Conservation (phyloP, 1,140 invertebrate genomes). For the Drosophila tristis region DNA sequence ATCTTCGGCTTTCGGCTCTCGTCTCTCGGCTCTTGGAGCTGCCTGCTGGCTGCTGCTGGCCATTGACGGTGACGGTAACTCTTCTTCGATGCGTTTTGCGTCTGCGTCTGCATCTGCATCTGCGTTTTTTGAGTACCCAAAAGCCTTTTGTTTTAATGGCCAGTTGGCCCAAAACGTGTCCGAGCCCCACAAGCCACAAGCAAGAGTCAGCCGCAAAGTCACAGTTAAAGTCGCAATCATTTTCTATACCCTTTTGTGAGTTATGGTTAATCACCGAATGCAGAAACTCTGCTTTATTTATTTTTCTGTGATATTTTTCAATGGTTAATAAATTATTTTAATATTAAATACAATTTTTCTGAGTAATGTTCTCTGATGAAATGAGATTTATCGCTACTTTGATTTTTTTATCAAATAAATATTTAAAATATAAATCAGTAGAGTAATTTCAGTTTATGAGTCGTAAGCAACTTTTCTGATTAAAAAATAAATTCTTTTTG, state of each 20-base stretch:
- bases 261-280: neutral
- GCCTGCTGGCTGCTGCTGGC: slow-evolving; percentile 33
- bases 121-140: too few relatives aligned
- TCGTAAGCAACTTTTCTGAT: too few relatives aligned
- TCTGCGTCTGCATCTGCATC: slow-evolving; percentile 23
- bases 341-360: too few relatives aligned
- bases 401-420: too few relatives aligned
- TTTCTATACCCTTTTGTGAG: neutral
- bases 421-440: too few relatives aligned
- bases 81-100: slow-evolving; percentile 58
- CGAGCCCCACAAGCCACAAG: slow-evolving; percentile 28
- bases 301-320: too few relatives aligned
- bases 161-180: slow-evolving; percentile 40
- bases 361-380: too few relatives aligned
- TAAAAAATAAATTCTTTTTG: too few relatives aligned
- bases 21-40: slow-evolving; percentile 39
- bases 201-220: slow-evolving; percentile 14
- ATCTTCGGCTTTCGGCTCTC: slow-evolving; percentile 52
- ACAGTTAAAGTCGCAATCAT: slow-evolving; percentile 7
- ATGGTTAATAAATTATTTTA: too few relatives aligned
- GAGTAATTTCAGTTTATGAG: too few relatives aligned
- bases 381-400: too few relatives aligned
- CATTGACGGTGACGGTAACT: slow-evolving; percentile 20
- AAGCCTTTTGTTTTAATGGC: slow-evolving; percentile 64
- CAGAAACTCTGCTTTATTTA: too few relatives aligned